phyloP scores from a whole-genome alignment of 2,113 vertebrate species.

The Tetraodon nigroviridis region DNA sequence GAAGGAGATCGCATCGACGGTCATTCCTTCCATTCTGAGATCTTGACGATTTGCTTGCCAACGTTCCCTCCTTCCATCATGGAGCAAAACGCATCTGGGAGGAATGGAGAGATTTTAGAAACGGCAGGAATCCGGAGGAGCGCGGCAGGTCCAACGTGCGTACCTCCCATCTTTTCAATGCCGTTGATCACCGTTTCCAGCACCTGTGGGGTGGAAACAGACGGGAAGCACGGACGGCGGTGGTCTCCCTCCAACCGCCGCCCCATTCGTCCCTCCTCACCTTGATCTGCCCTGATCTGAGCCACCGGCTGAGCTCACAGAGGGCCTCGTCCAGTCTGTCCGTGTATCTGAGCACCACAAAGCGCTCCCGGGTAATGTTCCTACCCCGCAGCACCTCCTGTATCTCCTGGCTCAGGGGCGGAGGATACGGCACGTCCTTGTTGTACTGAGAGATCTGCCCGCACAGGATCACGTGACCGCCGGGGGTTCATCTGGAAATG shows the following conservation, averaged over 20 bases:
- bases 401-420: constrained; percentile 74
- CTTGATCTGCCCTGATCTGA: constrained; percentile 87
- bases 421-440: constrained; percentile 91
- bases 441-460: constrained; percentile 98
- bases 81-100: constrained; percentile 89
- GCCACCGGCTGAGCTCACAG: constrained; percentile 82
- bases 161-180: constrained; percentile 91
- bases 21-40: constrained; percentile 73
- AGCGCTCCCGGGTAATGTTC: constrained; percentile 89
- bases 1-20: background rate
- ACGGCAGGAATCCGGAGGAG: background rate
- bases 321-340: constrained; percentile 78
- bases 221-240: background rate
- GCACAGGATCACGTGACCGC: constrained; percentile 87
- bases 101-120: background rate
- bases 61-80: constrained; percentile 94
- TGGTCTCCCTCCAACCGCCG: constrained; percentile 1
- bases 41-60: constrained; percentile 89
- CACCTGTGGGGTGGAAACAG: constrained; percentile 71
- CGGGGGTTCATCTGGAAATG: constrained; percentile 81
- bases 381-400: constrained; percentile 72
- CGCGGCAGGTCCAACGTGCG: constrained; percentile 24
- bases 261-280: constrained; percentile 60
- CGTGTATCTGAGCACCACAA: constrained; percentile 84
- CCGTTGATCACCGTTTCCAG: constrained; percentile 83